Percentiles rank a stretch among this genome's conserved stretches.
These are phyloP conservation scores for Lophotis ruficrista DNA, from an alignment of 2,113 vertebrate species.

Conservation along the genomic window DNA sequence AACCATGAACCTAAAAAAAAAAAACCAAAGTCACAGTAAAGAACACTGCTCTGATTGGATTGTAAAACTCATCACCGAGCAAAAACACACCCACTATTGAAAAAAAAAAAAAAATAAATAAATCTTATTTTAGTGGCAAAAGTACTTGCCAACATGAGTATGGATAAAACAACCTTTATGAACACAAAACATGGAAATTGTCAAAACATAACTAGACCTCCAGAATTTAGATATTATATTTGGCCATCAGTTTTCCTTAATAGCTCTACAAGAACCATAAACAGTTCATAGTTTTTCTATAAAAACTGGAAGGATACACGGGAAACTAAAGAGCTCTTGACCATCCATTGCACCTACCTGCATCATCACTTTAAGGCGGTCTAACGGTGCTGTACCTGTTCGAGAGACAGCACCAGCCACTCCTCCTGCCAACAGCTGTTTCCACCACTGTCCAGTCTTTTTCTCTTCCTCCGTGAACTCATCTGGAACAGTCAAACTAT, in stretches of 20 bases:
- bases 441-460: slow-evolving; percentile 90
- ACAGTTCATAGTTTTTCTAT: neutral
- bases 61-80: neutral
- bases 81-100: neutral
- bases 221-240: neutral
- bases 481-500: slow-evolving; percentile 91
- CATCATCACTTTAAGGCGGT: slow-evolving; percentile 95
- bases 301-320: neutral
- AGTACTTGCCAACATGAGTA: neutral
- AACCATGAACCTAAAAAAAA: slow-evolving; percentile 85
- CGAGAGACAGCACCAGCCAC: slow-evolving; percentile 89
- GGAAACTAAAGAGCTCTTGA: neutral
- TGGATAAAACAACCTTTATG: neutral
- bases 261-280: neutral
- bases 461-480: slow-evolving; percentile 95
- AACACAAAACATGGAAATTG: neutral
- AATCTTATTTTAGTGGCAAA: neutral
- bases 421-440: slow-evolving; percentile 88
- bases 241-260: neutral
- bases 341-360: slow-evolving; percentile 77
- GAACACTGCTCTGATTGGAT: neutral
- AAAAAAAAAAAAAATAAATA: neutral
- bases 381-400: slow-evolving; percentile 91
- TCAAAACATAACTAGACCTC: neutral
- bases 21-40: neutral